Base-by-base conservation (phyloP, 2,888 invertebrate species). In the Autographa pulchrina region DNA sequence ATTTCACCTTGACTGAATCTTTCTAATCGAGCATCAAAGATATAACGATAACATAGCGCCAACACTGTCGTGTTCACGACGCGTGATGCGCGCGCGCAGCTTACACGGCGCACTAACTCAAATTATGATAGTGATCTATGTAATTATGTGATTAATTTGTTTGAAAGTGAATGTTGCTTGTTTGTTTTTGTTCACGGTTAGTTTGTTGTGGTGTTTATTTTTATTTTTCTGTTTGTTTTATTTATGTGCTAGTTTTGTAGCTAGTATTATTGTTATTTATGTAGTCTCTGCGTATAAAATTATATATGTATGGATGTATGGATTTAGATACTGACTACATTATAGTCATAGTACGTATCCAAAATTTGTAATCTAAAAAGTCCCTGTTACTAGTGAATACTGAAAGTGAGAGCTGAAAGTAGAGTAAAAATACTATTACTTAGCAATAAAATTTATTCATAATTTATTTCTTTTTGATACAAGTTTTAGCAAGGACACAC, bases 91-190 rank as follows among this genome's bases (percentile, higher is more conserved):
- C 63, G 74, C 74, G 84, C 74, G 77, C 77, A 75, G 18, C 72
- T 68, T 66, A 67, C 61, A 68, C 69, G 77, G 61, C 11, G 61
- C 38, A 68, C 43, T 64, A 56, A 65, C 48, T 32, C 61, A 6
- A n/a, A 75, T 80, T 68, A 80, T 58, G 80, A 78, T 78, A 78
- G 38, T 18, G 61, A 78, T 80, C 76, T 75, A 18, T 52, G 61
- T 80, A 80, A 79, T 78, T 79, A 79, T 38, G 60, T 68, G 56
- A 70, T 77, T 75, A 71, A 75, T 68, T 75, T 59, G 68, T 64
- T 68, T 64, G 25, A 79, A 79, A 74, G 58, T 75, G 54, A 75
- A 64, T 75, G 70, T 60, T 66, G 20, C 16, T 60, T 65, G 61
- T 60, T 68, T 62, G n/a, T 65, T 62, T 43, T 60, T 66, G 59